Conservation (phyloP, 2,113 vertebrate genomes). For the Ophiodon elongatus region DNA sequence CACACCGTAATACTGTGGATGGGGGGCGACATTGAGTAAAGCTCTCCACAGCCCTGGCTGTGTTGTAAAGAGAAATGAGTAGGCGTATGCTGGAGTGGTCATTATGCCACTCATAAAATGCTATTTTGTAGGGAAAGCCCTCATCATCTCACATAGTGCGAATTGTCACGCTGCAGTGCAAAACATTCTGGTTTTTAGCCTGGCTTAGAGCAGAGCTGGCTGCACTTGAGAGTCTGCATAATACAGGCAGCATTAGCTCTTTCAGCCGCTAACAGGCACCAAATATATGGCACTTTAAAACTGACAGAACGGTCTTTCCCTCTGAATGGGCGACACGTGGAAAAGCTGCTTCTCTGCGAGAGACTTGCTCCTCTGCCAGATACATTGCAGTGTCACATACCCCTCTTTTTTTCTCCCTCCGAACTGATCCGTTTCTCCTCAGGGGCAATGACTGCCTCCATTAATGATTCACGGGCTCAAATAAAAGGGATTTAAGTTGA, state of each 20-base stretch:
- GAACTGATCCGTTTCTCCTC: conserved; percentile 77
- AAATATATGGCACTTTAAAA: conserved; percentile 75
- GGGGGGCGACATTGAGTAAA: conserved; percentile 71
- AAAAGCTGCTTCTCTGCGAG: conserved; percentile 75
- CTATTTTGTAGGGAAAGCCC: conserved; percentile 67
- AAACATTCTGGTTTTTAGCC: conserved; percentile 37
- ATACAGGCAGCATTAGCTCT: conserved; percentile 60
- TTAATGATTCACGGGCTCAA: conserved; percentile 96
- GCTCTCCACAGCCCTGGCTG: conserved; percentile 9
- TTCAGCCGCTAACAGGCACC: conserved; percentile 71
- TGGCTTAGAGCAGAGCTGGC: conserved; percentile 42
- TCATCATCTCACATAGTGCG: conserved; percentile 45
- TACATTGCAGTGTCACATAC: conserved; percentile 76
- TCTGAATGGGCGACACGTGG: conserved; percentile 74
- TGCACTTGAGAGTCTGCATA: conserved; percentile 48
- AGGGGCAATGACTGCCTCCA: conserved; percentile 87
- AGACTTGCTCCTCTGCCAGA: conserved; percentile 75
- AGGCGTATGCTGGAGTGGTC: conserved; percentile 70
- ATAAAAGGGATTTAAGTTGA: conserved; percentile 98
- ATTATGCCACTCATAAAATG: conserved; percentile 72
- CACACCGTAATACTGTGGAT: conserved; percentile 32
- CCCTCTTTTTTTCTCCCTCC: conserved; percentile 61
- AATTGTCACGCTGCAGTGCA: conserved; percentile 61
- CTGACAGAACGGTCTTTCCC: conserved; percentile 66
- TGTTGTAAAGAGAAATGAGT: conserved; percentile 70